Evolutionary conservation across 2,888 invertebrate genomes (phyloP).

Genomic region (Julus scandinavius): DNA sequence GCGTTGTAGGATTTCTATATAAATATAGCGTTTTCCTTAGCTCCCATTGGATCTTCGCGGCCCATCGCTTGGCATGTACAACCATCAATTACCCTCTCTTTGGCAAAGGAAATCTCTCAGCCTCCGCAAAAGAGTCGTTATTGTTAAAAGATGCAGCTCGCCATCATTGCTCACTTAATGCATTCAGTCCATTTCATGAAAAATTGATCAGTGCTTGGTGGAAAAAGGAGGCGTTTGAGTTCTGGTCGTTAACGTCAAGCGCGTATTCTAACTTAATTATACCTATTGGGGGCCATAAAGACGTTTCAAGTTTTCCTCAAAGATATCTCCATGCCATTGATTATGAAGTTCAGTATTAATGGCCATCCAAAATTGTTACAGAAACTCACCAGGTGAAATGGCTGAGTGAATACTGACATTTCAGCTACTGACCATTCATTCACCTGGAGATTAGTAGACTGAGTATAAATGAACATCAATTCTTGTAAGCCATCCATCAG

Average conservation of each 20-base stretch:
- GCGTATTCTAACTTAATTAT: slow-evolving; percentile 24
- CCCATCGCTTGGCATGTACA: background rate
- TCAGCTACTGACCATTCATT: too few species aligned
- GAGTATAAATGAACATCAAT: too few species aligned
- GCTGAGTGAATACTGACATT: too few species aligned
- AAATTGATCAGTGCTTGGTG: slow-evolving; percentile 23
- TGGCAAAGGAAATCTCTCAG: background rate
- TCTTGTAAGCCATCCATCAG: too few species aligned
- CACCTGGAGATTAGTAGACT: too few species aligned
- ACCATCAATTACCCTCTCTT: slow-evolving; percentile 4
- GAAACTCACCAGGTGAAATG: too few species aligned
- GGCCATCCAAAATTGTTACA: background rate
- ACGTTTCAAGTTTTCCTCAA: background rate
- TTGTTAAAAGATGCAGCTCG: slow-evolving; percentile 37
- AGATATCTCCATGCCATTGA: background rate
- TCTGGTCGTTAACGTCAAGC: slow-evolving; percentile 35
- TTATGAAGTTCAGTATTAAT: background rate
- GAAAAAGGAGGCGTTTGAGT: slow-evolving; percentile 28
- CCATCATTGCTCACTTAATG: slow-evolving; percentile 42
- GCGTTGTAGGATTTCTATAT: background rate
- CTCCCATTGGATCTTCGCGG: background rate
- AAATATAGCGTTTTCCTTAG: background rate
- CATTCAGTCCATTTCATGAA: slow-evolving; percentile 37
- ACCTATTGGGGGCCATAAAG: slow-evolving; percentile 20
- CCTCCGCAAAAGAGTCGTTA: slow-evolving; percentile 11